Evolutionary conservation across 2,888 invertebrate genomes (phyloP).

Genomic region (Leptopilina drosophilae): DNA sequence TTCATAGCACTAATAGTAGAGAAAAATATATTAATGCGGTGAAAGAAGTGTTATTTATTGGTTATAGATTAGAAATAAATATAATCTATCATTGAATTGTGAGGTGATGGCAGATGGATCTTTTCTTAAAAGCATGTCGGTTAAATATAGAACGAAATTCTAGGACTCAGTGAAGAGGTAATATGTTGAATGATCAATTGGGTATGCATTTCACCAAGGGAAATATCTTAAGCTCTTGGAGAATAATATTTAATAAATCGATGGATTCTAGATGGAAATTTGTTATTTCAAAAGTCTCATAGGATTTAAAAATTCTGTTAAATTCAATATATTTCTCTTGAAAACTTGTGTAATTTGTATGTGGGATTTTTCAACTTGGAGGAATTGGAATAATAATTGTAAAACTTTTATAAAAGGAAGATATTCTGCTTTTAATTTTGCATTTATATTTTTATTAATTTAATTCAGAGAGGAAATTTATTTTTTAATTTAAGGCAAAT

Average conservation of each 20-base stretch:
- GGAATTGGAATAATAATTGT: no score
- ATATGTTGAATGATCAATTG: conserved; percentile 26
- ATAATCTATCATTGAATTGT: neutral
- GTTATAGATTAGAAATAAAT: neutral
- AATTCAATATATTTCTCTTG: no score
- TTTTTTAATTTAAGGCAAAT: no score
- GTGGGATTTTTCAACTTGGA: no score
- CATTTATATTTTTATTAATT: no score
- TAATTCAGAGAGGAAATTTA: no score
- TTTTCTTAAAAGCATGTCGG: conserved; percentile 1
- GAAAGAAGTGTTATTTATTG: neutral
- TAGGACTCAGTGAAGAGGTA: neutral
- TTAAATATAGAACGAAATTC: conserved; percentile 18
- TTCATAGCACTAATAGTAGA: neutral
- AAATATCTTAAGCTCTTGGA: neutral
- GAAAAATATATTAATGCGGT: neutral
- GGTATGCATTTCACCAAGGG: conserved; percentile 9
- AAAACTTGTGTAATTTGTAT: no score
- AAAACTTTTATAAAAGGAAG: no score
- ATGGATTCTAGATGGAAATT: no score
- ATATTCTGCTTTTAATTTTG: no score
- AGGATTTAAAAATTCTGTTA: no score
- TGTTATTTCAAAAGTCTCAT: no score
- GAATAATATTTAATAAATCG: conserved; percentile 27
- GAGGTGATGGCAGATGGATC: conserved; percentile 8